Base-by-base conservation (phyloP, 2,888 invertebrate species). In the Drosophila bunnanda region DNA sequence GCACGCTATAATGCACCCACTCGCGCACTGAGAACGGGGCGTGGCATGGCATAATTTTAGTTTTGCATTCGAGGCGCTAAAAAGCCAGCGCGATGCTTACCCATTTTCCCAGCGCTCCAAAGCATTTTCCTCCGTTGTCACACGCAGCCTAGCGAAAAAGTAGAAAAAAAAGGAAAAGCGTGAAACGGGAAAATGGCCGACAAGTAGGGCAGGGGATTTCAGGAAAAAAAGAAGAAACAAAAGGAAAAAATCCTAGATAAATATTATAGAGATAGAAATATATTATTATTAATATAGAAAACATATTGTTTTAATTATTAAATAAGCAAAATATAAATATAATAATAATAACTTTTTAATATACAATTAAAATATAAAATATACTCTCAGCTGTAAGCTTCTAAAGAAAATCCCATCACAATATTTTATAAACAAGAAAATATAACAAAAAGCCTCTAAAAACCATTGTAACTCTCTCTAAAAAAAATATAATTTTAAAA, bases 31-130 rank as follows among this genome's bases (percentile, higher is more conserved):
- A 48, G 17, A 43, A 4, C 20, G 57, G 56, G 80, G 80, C 79
- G 83, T 81, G 86, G 86, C 77, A 61, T 84, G 84, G 90, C 90
- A 90, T 90, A 89, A 88, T 89, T 90, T 89, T 80, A 80, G 89
- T 85, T 81, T 83, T 78, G 71, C 76, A 65, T 65, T 70, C 70
- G 80, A 78, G 82, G 77, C 75, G 80, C 75, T 78, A 56, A 82
- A 80, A 76, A 83, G 84, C 84, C 80, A 75, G 68, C 69, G 75
- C 50, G 34, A 15, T 22, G 50, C 32, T 34, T 34, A 15, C 32
- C 50, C 50, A 52, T 58, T 36, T 65, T 28, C 32, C 61, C 28
- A 36, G 15, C 6, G 15, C 36, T 17, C 41, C 38, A 20, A 34
- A 22, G 12, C 50, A 9, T 43, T 36, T 48, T 41, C 43, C 53